Conservation (phyloP, 2,797 vertebrate species). For the Benthosema pterotum region DNA sequence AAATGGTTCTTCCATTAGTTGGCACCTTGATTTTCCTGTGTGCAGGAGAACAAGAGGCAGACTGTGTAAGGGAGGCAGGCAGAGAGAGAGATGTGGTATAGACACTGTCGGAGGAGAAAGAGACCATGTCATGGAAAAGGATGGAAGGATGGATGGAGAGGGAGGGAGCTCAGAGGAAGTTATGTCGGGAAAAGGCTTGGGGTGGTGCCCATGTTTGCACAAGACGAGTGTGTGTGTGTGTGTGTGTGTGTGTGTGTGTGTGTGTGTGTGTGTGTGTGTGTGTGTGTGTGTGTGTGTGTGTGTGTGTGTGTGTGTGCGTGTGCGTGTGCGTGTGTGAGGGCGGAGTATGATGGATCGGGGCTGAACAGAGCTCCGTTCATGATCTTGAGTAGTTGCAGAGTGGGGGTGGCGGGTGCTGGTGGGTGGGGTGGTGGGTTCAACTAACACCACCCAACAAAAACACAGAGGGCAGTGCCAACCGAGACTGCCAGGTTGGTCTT, state of each 20-base stretch:
- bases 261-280: constrained; percentile 11
- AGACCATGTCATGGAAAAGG: constrained; percentile 48
- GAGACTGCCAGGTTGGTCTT: not conserved
- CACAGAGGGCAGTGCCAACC: not conserved
- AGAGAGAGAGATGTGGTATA: not conserved
- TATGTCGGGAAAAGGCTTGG: constrained; percentile 40
- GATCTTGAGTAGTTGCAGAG: not conserved
- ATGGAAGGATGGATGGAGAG: constrained; percentile 7
- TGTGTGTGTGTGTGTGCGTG: constrained; percentile 12
- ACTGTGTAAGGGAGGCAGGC: constrained; percentile 11
- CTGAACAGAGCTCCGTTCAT: constrained; percentile 55
- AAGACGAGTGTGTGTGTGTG: constrained; percentile 31
- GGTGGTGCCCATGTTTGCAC: constrained; percentile 60
- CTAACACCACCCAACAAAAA: not conserved
- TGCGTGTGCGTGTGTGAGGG: not conserved
- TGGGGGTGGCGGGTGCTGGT: no score
- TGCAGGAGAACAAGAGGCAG: no score
- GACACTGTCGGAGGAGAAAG: constrained; percentile 8
- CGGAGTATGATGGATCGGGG: not conserved
- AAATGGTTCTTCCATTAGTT: no score
- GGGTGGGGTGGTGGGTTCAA: not conserved
- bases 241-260: constrained; percentile 14
- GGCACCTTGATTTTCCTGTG: no score
- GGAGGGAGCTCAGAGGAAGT: constrained; percentile 32
- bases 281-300: constrained; percentile 13